Conservation (phyloP, 2,888 invertebrate species). For the Athripsodes cinereus region DNA sequence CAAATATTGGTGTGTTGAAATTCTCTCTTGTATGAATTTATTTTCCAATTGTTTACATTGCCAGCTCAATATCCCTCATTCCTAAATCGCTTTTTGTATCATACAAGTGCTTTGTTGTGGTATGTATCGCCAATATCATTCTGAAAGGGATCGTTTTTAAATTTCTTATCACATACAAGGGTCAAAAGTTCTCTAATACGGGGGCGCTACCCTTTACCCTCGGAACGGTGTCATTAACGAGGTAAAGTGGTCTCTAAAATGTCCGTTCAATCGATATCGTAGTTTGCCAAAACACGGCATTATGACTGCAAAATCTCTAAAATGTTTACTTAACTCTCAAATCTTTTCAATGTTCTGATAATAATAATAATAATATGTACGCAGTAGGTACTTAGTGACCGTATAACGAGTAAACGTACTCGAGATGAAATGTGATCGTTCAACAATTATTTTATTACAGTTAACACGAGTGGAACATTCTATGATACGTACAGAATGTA, state of each 20-base stretch:
- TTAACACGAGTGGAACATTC: too few species aligned
- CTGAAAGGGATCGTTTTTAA: not conserved
- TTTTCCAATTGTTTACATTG: not conserved
- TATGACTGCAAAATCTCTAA: not conserved
- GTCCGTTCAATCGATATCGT: not conserved
- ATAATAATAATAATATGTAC: too few species aligned
- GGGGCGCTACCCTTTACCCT: not conserved
- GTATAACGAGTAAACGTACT: too few species aligned
- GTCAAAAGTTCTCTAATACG: not conserved
- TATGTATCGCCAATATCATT: not conserved
- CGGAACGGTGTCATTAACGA: slow-evolving; percentile 1
- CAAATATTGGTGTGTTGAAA: too few species aligned
- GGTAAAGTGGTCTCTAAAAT: slow-evolving; percentile 1
- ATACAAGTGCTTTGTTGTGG: not conserved
- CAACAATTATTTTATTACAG: too few species aligned
- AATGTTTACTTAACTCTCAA: not conserved
- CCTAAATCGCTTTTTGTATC: not conserved
- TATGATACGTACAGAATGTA: too few species aligned
- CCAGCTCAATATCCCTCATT: not conserved
- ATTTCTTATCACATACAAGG: not conserved
- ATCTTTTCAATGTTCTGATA: too few species aligned
- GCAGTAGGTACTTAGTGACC: too few species aligned
- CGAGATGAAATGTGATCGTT: too few species aligned
- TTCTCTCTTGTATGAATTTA: not conserved
- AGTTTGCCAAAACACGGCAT: not conserved